These are phyloP conservation scores for Ornithoptera alexandrae DNA, from an alignment of 2,888 invertebrate genomes.

Conservation along the genomic window DNA sequence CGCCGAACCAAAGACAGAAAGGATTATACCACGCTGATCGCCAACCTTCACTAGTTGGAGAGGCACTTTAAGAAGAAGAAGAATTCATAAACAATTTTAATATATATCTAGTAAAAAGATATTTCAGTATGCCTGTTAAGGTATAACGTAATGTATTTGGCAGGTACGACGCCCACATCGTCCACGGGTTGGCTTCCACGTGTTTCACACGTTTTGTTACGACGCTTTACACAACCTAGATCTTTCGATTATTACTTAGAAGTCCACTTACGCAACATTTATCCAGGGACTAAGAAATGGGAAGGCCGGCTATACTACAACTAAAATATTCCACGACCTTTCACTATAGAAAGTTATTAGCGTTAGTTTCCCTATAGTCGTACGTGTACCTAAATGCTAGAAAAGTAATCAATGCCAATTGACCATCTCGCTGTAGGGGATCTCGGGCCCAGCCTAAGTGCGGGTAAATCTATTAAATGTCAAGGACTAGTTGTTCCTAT, in stretches of 20 bases:
- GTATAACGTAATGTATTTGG: slow-evolving; percentile 6
- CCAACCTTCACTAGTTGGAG: no score
- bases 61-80: no score
- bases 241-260: slow-evolving; percentile 22
- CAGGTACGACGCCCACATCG: slow-evolving; percentile 8
- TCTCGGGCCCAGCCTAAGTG: slow-evolving; percentile 39
- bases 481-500: slow-evolving; percentile 43
- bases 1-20: no score
- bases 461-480: slow-evolving; percentile 42
- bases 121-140: slow-evolving; percentile 2
- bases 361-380: slow-evolving; percentile 22
- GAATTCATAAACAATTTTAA: not conserved
- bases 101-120: not conserved
- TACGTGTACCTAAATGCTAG: slow-evolving; percentile 24
- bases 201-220: slow-evolving; percentile 7
- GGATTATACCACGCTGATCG: no score
- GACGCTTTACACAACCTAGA: slow-evolving; percentile 15
- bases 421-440: slow-evolving; percentile 44
- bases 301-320: not conserved
- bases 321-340: slow-evolving; percentile 18
- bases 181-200: slow-evolving; percentile 15
- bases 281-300: not conserved
- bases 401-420: slow-evolving; percentile 44
- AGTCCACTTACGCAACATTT: slow-evolving; percentile 20
- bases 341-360: slow-evolving; percentile 8